Conservation (phyloP, 2,888 invertebrate genomes). For the Acanthoscelides obtectus region DNA sequence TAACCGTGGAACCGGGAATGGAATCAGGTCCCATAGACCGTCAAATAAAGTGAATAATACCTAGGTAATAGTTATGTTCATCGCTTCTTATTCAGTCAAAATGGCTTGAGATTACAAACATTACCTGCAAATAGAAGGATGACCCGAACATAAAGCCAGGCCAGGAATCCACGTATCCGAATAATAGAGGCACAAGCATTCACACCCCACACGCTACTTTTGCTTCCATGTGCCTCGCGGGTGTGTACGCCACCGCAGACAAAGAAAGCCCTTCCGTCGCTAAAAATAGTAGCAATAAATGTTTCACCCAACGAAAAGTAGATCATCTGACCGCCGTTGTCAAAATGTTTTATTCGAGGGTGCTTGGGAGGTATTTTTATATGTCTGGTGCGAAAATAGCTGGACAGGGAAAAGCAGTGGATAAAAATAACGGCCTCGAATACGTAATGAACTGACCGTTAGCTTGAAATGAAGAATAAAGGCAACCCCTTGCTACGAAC, state of each 20-base stretch:
- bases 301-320: background rate
- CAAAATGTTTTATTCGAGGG: background rate
- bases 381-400: background rate
- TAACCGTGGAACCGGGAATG: too few species aligned
- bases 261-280: background rate
- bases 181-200: background rate
- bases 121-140: background rate
- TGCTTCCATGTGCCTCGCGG: background rate
- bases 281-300: background rate
- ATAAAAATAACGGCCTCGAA: background rate
- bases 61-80: too few species aligned
- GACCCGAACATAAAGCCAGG: background rate
- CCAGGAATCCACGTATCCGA: background rate
- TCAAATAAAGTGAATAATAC: too few species aligned
- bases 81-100: too few species aligned
- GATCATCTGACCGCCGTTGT: background rate
- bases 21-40: too few species aligned
- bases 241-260: background rate
- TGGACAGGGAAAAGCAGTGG: background rate
- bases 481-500: background rate
- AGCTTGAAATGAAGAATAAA: background rate
- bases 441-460: background rate
- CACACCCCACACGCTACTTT: background rate
- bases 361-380: background rate
- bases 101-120: too few species aligned